Evolutionary conservation across 2,113 vertebrate genomes (phyloP), one percentile per base, ranked within the genome.

Genomic region (Oxyruncus cristatus): DNA sequence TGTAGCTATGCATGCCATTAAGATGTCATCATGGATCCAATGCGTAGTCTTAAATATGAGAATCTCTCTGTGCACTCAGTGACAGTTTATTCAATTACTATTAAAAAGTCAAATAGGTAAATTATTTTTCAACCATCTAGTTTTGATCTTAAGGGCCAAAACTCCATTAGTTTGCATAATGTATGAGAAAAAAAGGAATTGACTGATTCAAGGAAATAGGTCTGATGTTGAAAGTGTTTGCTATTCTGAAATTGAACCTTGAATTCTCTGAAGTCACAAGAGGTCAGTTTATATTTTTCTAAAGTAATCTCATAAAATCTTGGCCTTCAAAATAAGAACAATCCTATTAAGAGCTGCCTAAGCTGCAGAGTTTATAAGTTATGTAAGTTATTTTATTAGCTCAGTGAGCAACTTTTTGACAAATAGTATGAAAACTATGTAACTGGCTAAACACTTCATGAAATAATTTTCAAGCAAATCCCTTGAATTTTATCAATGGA

Each of bases 111-210:
- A 44, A 79, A 55, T 1, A 37, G 26, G 53, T 24, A 35, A n/a
- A 75, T 39, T 55, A 35, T 58, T 77, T 89, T 92, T 68, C 30
- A 66, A 7, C 3, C 1, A 33, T n/a, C 33, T 68, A 24, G 28
- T 61, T 76, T 70, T 47, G 1, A 1, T 68, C 23, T 24, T 30
- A 49, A 56, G 3, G 14, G 18, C 3, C 27, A 59, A 79, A 78
- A 49, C 49, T 18, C 0, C 4, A 7, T 3, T 50, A 22, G 26
- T 83, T 92, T 76, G 3, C 6, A 27, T 53, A 27, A 30, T 0
- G 0, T 6, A 35, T 4, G 4, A 39, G 7, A 9, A 30, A 50
- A 72, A 52, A 41, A 56, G 4, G 3, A 78, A 39, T 33, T 33
- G 13, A 3, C 4, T 35, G 9, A 50, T 74, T 81, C 11, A 59